Base-by-base conservation (phyloP, 2,888 invertebrate species). In the Monochamus alternatus region DNA sequence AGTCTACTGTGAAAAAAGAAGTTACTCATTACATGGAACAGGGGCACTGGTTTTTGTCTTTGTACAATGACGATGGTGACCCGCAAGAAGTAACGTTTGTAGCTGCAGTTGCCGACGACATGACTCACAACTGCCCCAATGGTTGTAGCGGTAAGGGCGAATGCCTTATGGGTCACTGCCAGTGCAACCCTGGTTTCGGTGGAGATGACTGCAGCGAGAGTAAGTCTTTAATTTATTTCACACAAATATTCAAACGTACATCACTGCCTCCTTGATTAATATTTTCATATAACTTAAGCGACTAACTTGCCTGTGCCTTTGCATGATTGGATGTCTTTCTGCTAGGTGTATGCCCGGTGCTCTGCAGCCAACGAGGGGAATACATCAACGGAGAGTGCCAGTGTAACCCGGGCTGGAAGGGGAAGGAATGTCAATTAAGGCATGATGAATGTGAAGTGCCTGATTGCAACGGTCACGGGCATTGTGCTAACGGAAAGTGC, bases 391-490 rank as follows among this genome's bases (percentile, higher is more conserved):
- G 99, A 58, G 95, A 96, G 89, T 99, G 99, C 88, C 96, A 97
- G 86, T 99, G 99, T 89, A 97, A 98, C 89, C 96, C 97, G 3
- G 98, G 98, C 64, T 99, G 98, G 98, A 99, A 98, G 89, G 99
- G 99, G 82, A 96, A 96, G 86, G 99, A 99, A 89, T 99, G 99
- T 89, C 96, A 97, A 63, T 90, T 98, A 82, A 92, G 97, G 59
- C 97, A 97, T 89, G 96, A 97, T 87, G 98, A 98, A 90, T 99
- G 99, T 89, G 97, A 98, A 90, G 96, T 98, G 85, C 93, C 96
- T 43, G 97, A 98, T 88, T 99, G 99, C 90, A 97, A 96, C 87
- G 97, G 97, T 7, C 97, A 98, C 86, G 99, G 99, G 0, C 96
- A 96, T 87, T 99, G 99, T 89, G 94, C 96, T 80, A 96, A 97